Evolutionary conservation across 2,888 invertebrate species (phyloP), one percentile per base, ranked within the genome.

Genomic region (Plagodis dolabraria): DNA sequence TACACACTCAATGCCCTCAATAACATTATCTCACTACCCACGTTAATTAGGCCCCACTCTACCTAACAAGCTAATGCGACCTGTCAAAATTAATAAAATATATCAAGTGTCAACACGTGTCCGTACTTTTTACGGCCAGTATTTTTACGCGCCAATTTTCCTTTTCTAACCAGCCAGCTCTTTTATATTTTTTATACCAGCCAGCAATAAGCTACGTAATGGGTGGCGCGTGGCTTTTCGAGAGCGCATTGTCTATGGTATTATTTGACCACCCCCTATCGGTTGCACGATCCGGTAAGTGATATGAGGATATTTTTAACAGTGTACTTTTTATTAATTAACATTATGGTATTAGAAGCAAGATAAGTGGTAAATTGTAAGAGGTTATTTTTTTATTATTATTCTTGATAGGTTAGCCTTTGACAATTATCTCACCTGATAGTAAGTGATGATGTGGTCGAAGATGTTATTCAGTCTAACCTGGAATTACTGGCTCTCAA

Each of bases 101-200:
- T 87, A 88, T 88, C 86, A 77, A 87, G 89, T 88, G 84, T 80
- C 82, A 81, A 72, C 89, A 76, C 87, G 89, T 86, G 89, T 42
- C 60, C 12, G 48, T 43, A 48, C 52, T 48, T 49, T 53, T 59
- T 60, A 48, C 36, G 43, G 51, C 44, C 52, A 52, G 52, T 55
- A 35, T 52, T 58, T 53, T 58, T 53, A n/a, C 11, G 7, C 35
- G 4, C 11, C 11, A 46, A 2, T 52, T n/a, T 38, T 57, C 22
- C 45, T 57, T 43, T 46, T 42, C 7, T 11, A 2, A 33, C 34
- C 9, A n/a, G 40, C 53, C 10, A 53, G 36, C 40, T 64, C 33
- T 49, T 49, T 40, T 49, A 6, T 22, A 46, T 52, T 52, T 72
- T 68, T 77, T 82, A 83, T 85, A 83, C 83, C 36, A 78, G 68